Conservation (phyloP, 35 echinoderm and acorn worm species). For the Apostichopus californicus region DNA sequence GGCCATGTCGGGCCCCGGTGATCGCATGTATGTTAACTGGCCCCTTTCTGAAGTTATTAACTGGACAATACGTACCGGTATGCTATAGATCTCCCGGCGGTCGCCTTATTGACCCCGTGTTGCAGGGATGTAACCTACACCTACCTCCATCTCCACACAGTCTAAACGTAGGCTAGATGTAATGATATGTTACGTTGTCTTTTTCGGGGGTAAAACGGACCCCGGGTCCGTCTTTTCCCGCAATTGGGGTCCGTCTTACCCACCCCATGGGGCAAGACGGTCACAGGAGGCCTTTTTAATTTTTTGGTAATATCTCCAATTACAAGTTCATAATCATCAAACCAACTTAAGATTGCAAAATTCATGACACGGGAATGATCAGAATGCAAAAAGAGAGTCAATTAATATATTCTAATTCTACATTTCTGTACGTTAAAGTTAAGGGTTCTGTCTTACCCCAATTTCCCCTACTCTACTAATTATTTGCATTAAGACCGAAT, state of each 20-base stretch:
- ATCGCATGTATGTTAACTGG: no score
- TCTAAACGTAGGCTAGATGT: background rate
- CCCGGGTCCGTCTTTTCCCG: background rate
- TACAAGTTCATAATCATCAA: background rate
- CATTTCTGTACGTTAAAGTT: constrained; percentile 28
- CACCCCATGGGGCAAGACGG: constrained; percentile 15
- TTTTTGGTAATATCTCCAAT: constrained; percentile 29
- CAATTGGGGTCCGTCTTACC: background rate
- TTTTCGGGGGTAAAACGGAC: background rate
- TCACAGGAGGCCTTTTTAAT: constrained; percentile 18
- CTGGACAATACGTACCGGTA: no score
- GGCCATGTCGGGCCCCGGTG: no score
- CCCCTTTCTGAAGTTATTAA: no score
- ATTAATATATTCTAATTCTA: constrained; percentile 9
- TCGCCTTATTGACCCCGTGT: no score
- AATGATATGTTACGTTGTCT: background rate
- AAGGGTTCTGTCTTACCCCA: constrained; percentile 16
- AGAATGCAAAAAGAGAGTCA: constrained; percentile 24
- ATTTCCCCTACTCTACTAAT: background rate
- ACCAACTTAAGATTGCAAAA: constrained; percentile 7
- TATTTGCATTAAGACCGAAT: no score
- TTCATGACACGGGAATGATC: constrained; percentile 16
- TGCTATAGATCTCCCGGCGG: no score
- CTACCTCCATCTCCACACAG: no score
- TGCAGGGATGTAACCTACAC: no score